Percentiles rank a stretch among this genome's conserved stretches.
phyloP scores from a whole-genome alignment of 2,113 vertebrate species.

The Marcusenius ussheri region DNA sequence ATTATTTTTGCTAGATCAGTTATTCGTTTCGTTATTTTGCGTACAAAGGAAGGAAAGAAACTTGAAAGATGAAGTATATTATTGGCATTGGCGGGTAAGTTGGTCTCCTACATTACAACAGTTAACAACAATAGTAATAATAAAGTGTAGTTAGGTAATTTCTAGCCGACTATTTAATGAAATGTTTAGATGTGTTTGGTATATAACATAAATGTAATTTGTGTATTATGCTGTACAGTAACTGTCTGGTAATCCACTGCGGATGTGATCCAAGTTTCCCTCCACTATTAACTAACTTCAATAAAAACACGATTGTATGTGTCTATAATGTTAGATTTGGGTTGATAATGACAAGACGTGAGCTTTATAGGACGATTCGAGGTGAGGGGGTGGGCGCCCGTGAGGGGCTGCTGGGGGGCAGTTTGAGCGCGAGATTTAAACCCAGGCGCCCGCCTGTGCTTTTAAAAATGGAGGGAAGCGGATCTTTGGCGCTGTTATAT shows the following conservation, averaged over 20 bases:
- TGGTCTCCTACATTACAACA: background rate
- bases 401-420: background rate
- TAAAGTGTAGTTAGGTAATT: background rate
- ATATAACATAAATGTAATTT: background rate
- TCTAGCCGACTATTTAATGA: background rate
- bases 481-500: background rate
- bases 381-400: background rate
- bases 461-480: conserved; percentile 34
- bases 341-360: background rate
- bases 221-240: background rate
- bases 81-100: conserved; percentile 71
- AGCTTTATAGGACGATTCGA: background rate
- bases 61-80: conserved; percentile 59
- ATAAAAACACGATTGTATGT: background rate
- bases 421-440: conserved; percentile 68
- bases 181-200: background rate
- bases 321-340: background rate
- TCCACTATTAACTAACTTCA: background rate
- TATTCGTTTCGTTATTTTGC: background rate
- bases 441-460: conserved; percentile 33
- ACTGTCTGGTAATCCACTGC: background rate
- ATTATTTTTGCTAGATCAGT: background rate
- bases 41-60: background rate
- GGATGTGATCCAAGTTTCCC: background rate
- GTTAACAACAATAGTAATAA: too few species aligned